Base-by-base conservation (phyloP, 2,113 vertebrate species). In the Glaucidium brasilianum region DNA sequence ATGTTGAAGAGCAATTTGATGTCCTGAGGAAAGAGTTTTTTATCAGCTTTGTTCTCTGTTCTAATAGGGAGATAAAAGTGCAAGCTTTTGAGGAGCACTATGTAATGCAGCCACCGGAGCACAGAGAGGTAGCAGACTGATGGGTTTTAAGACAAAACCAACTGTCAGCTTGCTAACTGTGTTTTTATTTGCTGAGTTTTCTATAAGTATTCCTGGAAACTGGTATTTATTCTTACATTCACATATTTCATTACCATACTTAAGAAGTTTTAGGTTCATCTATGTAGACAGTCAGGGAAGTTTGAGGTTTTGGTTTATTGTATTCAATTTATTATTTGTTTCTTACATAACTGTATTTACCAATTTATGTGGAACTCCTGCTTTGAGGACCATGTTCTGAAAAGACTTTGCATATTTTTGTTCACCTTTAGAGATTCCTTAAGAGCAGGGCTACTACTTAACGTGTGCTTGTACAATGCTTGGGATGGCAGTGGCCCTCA, bases 391-490 rank as follows among this genome's bases (percentile, higher is more conserved):
- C 4, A 3, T 56, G 30, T 64, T 79, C 45, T 80, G 59, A 41
- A 69, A 77, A 71, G 34, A 34, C 10, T 52, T 47, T 22, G 27
- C 8, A 3, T 85, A 5, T 82, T 87, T 85, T 52, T 47, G 21
- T 52, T 30, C 35, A 41, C 11, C 3, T 18, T 79, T 52, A 81
- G 29, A 82, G 39, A 39, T 89, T 19, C 12, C 26, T 50, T 63
- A 72, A 72, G 30, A 74, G 35, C 3, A 23, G 15, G 29, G 15
- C 14, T 71, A 3, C n/a, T 55, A 13, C 43, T 79, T 32, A 23
- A 23, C 0, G 4, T 47, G 22, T 20, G 59, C 17, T 73, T 1
- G 0, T 72, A 9, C 50, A 58, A 3, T 39, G 47, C 32, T 66
- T 74, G 37, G 15, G 35, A 14, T 73, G 39, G n/a, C 30, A 53